These are phyloP conservation scores for Propithecus deckenii DNA, from an alignment of 2,797 vertebrate genomes.

Conservation along the genomic window DNA sequence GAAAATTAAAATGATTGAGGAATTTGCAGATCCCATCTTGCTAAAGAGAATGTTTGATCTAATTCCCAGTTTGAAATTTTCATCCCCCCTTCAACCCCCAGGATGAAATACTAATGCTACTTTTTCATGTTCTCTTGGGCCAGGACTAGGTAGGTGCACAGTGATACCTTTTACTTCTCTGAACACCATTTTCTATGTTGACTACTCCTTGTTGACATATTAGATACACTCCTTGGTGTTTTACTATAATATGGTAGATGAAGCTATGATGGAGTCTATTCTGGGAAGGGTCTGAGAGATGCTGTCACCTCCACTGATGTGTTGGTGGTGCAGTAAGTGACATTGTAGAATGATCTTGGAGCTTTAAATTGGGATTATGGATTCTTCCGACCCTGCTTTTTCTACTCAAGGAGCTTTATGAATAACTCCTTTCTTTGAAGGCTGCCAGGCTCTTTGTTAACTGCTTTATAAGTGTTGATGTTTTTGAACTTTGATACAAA, in stretches of 20 bases:
- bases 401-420: background rate
- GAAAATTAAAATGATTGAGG: background rate
- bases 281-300: background rate
- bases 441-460: background rate
- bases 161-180: background rate
- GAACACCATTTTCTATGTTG: background rate
- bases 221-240: background rate
- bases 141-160: background rate
- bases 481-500: background rate
- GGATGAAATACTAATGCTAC: background rate
- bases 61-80: background rate
- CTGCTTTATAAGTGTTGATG: background rate
- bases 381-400: background rate
- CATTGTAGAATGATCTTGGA: background rate
- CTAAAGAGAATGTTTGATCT: background rate
- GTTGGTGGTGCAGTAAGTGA: background rate
- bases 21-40: background rate
- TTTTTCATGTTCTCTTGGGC: background rate
- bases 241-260: background rate
- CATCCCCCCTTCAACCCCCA: accelerated
- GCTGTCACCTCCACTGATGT: background rate
- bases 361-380: background rate
- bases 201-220: background rate
- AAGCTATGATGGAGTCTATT: background rate
- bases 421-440: background rate